Conservation (phyloP, 2,888 invertebrate genomes). For the Lysandra bellargus region DNA sequence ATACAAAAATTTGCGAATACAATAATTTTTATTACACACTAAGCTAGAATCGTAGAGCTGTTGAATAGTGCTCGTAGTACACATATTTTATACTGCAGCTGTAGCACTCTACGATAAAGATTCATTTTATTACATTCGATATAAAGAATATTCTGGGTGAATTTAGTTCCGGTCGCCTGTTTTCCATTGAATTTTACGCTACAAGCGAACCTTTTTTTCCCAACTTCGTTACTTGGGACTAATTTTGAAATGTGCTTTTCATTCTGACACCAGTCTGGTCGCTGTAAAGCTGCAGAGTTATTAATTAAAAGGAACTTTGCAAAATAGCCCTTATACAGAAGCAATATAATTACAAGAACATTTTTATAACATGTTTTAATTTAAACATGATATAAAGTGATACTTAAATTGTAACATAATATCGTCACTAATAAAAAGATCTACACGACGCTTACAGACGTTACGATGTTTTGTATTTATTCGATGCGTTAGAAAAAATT, state of each 20-base stretch:
- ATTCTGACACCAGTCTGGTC: constrained; percentile 3
- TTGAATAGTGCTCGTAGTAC: too few relatives aligned
- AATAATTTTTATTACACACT: too few relatives aligned
- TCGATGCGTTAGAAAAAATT: too few relatives aligned
- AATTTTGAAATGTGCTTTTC: constrained; percentile 12
- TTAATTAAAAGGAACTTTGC: constrained; percentile 7
- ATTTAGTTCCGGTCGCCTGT: background rate
- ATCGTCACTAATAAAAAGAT: too few relatives aligned
- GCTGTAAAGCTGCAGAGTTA: background rate
- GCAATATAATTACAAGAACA: background rate
- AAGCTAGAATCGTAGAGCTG: too few relatives aligned
- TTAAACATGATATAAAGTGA: background rate
- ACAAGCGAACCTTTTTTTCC: background rate
- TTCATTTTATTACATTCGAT: constrained; percentile 8
- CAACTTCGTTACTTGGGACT: constrained; percentile 16
- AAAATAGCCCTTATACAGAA: background rate
- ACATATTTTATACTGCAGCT: too few relatives aligned
- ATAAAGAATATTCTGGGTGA: background rate
- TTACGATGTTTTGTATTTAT: too few relatives aligned
- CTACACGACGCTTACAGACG: too few relatives aligned
- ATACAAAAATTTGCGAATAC: too few relatives aligned
- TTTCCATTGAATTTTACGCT: constrained; percentile 2
- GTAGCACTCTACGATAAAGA: background rate
- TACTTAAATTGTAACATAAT: too few relatives aligned
- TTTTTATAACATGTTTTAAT: background rate